phyloP scores from a whole-genome alignment of 1,140 invertebrate species.

The Aplysia californica region DNA sequence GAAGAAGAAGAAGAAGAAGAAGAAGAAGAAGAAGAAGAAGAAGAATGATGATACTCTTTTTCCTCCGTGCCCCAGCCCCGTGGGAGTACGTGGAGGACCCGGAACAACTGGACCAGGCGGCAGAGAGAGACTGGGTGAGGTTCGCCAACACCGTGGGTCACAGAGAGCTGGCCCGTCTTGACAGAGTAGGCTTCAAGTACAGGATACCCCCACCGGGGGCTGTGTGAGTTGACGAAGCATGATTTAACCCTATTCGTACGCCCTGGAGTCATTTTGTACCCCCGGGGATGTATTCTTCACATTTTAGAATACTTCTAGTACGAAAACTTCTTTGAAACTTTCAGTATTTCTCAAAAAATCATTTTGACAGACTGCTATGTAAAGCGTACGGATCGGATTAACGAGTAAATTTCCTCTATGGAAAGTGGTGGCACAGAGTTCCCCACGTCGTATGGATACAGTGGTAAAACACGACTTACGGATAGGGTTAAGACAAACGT shows the following conservation, averaged over 20 bases:
- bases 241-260: neutral
- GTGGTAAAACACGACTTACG: too few relatives aligned
- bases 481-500: too few relatives aligned
- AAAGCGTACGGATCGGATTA: neutral
- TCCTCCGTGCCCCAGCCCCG: neutral
- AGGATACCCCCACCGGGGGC: constrained; percentile 54
- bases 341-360: neutral
- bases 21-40: neutral
- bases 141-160: constrained; percentile 57
- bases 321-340: neutral
- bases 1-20: neutral
- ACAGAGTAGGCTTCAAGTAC: constrained; percentile 43
- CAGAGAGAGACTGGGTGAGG: constrained; percentile 44
- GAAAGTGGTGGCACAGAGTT: too few relatives aligned
- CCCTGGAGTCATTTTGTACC: neutral
- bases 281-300: too few relatives aligned
- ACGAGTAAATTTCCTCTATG: too few relatives aligned
- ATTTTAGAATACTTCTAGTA: neutral
- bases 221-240: constrained; percentile 30
- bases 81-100: constrained; percentile 20
- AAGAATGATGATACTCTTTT: neutral
- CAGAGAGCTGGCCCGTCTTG: constrained; percentile 52
- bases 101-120: constrained; percentile 5
- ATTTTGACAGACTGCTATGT: neutral
- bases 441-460: too few relatives aligned